Base-by-base conservation (phyloP, 2,797 vertebrate genomes). In the Acanthopagrus latus region DNA sequence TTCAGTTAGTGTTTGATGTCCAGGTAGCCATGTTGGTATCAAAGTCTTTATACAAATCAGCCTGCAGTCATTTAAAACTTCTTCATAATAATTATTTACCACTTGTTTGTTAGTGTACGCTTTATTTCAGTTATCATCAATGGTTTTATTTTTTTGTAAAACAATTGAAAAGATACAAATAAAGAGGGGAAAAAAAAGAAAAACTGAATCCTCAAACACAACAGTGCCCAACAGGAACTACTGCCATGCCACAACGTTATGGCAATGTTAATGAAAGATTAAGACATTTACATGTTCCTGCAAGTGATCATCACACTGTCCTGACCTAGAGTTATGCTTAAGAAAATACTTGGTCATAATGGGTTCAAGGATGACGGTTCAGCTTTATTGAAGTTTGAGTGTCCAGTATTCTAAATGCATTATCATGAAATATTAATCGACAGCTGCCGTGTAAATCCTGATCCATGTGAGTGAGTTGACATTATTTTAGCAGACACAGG, bases 401-500 rank as follows among this genome's bases (percentile, higher is more conserved):
- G 38, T 38, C 38, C 38, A 2, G 9, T 38, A 10, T 38, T 38
- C 38, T 38, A 38, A 38, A 18, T 64, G 23, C 25, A 20, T 2
- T 33, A 29, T 43, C 18, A 44, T 43, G 29, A 56, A 29, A 56
- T 43, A 56, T 46, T 1, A 21, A 51, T 20, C 2, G 1, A 14
- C 21, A 58, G 13, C 64, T 11, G 43, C 13, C 17, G 18, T 25
- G 2, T 38, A 14, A 38, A 41, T 23, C 41, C 16, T 25, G 3
- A 60, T 50, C n/a, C 47, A 38, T 65, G 9, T 55, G 4, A 16
- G 4, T 38, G 56, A 73, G 67, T 51, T 21, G 57, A 69, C 17
- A 0, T 59, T 59, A 54, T 47, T 33, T 48, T 27, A 51, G 0
- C 25, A 23, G 41, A 77, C 48, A 71, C 65, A 73, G 46, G 4